Evolutionary conservation across 2,797 vertebrate genomes (phyloP).

Genomic region (Acanthurus lineatus): DNA sequence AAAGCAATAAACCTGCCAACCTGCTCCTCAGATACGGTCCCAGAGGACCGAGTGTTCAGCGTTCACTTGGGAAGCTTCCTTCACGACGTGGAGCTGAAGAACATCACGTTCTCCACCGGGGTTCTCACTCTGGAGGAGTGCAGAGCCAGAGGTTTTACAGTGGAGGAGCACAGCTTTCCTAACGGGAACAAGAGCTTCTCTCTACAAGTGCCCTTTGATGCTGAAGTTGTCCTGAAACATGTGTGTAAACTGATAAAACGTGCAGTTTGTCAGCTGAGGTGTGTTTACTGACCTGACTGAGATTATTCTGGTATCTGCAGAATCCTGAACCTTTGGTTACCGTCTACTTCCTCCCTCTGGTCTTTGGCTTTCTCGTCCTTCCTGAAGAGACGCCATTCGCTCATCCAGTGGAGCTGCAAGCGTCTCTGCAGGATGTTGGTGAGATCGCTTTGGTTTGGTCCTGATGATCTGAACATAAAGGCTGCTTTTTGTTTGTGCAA

Average conservation of each 20-base stretch:
- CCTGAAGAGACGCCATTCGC: conserved; percentile 79
- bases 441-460: conserved; percentile 11
- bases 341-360: conserved; percentile 70
- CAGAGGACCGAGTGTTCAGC: conserved; percentile 69
- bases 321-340: conserved; percentile 70
- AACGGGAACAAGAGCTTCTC: conserved; percentile 75
- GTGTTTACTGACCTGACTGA: neutral
- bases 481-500: neutral
- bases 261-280: too few species aligned
- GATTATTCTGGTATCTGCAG: conserved; percentile 39
- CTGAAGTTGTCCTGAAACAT: conserved; percentile 70
- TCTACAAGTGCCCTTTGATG: conserved; percentile 79
- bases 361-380: conserved; percentile 78
- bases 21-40: conserved; percentile 70
- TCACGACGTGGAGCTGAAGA: conserved; percentile 81
- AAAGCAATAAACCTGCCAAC: rapidly evolving
- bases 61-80: conserved; percentile 79
- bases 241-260: conserved; percentile 59
- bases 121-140: conserved; percentile 77
- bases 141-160: conserved; percentile 66
- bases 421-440: conserved; percentile 78
- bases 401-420: conserved; percentile 53
- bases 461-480: too few species aligned
- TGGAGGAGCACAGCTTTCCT: conserved; percentile 73
- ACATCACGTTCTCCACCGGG: conserved; percentile 80